These are phyloP conservation scores for Grammomys dolichurus DNA, from an alignment of 2,113 vertebrate genomes.

Conservation along the genomic window DNA sequence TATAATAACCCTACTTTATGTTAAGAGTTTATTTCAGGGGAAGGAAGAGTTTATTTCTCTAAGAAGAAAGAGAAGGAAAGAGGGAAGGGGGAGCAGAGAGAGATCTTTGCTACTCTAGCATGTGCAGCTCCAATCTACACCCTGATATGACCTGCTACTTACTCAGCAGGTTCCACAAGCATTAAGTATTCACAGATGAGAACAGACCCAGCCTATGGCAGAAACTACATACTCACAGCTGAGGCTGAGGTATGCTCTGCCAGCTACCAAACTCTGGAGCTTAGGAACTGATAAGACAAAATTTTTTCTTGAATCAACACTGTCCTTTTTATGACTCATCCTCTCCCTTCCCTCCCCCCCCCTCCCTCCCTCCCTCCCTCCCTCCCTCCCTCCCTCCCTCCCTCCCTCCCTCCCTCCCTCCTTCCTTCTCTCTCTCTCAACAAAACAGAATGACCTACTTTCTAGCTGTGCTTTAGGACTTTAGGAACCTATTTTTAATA, in stretches of 20 bases:
- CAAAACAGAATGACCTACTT: constrained; percentile 55
- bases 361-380: neutral
- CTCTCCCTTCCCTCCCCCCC: too few relatives aligned
- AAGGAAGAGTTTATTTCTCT: neutral
- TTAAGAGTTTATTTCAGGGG: constrained; percentile 50
- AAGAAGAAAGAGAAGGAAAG: neutral
- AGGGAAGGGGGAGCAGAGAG: neutral
- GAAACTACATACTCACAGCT: constrained; percentile 22
- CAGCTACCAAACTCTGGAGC: constrained; percentile 38
- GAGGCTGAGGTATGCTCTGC: neutral
- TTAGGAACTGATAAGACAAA: neutral
- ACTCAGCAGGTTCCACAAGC: neutral
- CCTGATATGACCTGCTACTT: neutral
- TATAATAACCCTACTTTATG: constrained; percentile 41
- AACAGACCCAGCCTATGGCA: constrained; percentile 1
- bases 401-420: neutral
- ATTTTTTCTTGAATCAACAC: constrained; percentile 53
- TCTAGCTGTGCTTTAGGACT: constrained; percentile 17
- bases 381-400: neutral
- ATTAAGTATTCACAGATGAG: neutral
- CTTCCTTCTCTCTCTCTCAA: neutral
- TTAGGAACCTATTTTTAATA: constrained; percentile 67
- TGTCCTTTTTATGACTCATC: neutral
- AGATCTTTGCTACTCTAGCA: neutral
- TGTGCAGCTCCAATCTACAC: neutral